Evolutionary conservation across 2,797 vertebrate genomes (phyloP).

Genomic region (Setipinna tenuifilis): DNA sequence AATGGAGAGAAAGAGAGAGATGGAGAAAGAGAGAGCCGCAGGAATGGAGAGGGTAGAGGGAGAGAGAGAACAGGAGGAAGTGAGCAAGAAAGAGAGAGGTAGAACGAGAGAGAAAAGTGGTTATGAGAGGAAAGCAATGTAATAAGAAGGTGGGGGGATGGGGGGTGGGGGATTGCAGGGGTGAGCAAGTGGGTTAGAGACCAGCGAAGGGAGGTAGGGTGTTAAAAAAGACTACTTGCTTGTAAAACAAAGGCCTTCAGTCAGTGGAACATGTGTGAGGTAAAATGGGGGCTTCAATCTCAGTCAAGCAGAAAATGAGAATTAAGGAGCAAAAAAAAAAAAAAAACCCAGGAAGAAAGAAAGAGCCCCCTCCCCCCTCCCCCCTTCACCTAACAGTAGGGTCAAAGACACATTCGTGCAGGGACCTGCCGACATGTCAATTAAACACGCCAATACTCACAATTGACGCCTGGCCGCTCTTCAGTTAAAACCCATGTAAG

Average conservation of each 20-base stretch:
- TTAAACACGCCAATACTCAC: neutral
- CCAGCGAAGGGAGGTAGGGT: neutral
- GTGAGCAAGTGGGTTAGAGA: neutral
- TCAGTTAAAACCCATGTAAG: neutral
- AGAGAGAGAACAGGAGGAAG: neutral
- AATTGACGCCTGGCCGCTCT: neutral
- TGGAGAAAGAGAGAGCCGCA: neutral
- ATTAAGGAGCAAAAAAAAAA: neutral
- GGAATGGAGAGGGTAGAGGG: neutral
- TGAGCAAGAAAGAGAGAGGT: no score
- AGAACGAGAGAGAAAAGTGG: no score
- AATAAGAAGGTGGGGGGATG: no score
- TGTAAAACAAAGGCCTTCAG: constrained; percentile 10
- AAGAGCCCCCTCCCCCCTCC: no score
- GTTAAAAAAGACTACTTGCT: neutral
- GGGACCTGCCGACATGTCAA: constrained; percentile 11
- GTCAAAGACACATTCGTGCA: neutral
- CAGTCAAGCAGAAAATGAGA: constrained; percentile 25
- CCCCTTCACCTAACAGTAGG: neutral
- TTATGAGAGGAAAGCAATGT: no score
- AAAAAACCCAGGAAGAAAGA: neutral
- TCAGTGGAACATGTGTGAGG: constrained; percentile 22
- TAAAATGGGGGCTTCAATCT: constrained; percentile 5
- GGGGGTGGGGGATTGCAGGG: no score
- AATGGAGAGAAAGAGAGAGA: neutral